Percentiles rank a stretch among this genome's conserved stretches.
Evolutionary conservation across 2,888 invertebrate genomes (phyloP).

Genomic region (Hermodice carunculata): DNA sequence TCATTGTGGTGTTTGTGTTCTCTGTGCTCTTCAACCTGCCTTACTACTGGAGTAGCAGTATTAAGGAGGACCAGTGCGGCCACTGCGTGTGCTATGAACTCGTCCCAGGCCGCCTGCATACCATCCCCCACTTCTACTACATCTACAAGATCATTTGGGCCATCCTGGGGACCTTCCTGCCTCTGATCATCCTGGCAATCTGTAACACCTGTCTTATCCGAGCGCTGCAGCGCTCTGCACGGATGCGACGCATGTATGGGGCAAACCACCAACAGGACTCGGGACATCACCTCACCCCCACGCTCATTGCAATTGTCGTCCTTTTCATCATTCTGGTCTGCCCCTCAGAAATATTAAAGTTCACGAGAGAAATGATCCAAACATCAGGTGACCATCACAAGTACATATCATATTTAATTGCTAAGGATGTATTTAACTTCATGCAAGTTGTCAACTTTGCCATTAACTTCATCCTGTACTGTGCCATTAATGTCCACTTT

Average conservation of each 20-base stretch:
- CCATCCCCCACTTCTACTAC: constrained; percentile 42
- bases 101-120: constrained; percentile 9
- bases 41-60: constrained; percentile 55
- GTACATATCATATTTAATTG: constrained; percentile 4
- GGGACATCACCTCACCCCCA: constrained; percentile 60
- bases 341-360: constrained; percentile 63
- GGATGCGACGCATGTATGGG: constrained; percentile 45
- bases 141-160: constrained; percentile 58
- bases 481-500: constrained; percentile 82
- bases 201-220: constrained; percentile 63
- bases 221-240: constrained; percentile 59
- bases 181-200: constrained; percentile 57
- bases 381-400: not conserved
- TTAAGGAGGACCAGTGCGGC: constrained; percentile 17
- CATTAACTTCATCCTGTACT: constrained; percentile 83
- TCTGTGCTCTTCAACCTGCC: constrained; percentile 80
- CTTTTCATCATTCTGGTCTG: constrained; percentile 64
- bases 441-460: constrained; percentile 69
- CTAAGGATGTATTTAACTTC: constrained; percentile 52
- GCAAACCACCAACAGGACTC: constrained; percentile 44
- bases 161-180: constrained; percentile 57
- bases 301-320: constrained; percentile 62
- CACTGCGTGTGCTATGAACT: constrained; percentile 23
- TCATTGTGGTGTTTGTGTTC: constrained; percentile 76
- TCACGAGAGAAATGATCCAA: constrained; percentile 27